Percentiles rank a stretch among this genome's conserved stretches.
Evolutionary conservation across 2,113 vertebrate genomes (phyloP).

Genomic region (Mustela nigripes): DNA sequence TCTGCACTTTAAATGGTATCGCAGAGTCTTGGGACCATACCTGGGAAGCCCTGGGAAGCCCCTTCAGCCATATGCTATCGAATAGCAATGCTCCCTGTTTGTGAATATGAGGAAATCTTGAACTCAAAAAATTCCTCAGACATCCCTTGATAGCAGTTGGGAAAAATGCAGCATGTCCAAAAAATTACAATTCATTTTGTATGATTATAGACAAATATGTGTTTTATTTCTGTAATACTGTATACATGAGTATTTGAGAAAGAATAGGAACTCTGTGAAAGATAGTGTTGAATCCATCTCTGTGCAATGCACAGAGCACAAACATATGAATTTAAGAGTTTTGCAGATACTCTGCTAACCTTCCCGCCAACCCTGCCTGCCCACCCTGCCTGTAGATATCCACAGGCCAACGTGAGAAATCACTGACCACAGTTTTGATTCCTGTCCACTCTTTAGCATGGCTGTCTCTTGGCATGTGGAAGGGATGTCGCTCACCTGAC

Average conservation of each 20-base stretch:
- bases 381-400: not conserved
- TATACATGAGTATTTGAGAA: not conserved
- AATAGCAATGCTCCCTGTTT: not conserved
- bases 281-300: not conserved
- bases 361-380: not conserved
- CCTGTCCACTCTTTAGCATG: not conserved
- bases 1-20: not conserved
- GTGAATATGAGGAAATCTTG: not conserved
- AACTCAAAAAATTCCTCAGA: conserved; percentile 37
- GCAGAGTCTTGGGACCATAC: not conserved
- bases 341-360: not conserved
- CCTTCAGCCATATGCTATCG: not conserved
- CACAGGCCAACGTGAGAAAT: not conserved
- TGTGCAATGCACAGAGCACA: not conserved
- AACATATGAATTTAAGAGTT: not conserved
- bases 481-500: not conserved
- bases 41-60: not conserved
- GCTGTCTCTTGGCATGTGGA: not conserved
- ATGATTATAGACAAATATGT: not conserved
- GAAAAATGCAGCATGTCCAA: conserved; percentile 19
- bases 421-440: not conserved
- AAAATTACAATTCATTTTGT: conserved; percentile 26
- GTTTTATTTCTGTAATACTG: not conserved
- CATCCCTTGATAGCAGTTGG: not conserved
- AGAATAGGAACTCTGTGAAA: not conserved